phyloP scores from a whole-genome alignment of 2,888 invertebrate species.

The Hypselothyrea guttata region DNA sequence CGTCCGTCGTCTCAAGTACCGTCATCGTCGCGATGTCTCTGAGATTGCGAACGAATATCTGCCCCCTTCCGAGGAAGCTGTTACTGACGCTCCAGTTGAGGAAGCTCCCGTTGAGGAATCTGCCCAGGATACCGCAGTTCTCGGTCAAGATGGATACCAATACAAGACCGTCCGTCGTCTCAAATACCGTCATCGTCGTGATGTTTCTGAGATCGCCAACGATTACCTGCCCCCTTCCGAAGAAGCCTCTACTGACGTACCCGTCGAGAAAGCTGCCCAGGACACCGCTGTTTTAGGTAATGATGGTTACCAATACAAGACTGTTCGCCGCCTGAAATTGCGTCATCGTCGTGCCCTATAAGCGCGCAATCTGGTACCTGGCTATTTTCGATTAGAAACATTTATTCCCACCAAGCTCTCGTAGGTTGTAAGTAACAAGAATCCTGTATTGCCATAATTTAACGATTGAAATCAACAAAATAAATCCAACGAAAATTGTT shows the following conservation, averaged over 20 bases:
- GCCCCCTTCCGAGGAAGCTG: constrained; percentile 49
- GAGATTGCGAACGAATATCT: constrained; percentile 65
- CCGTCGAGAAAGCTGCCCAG: constrained; percentile 44
- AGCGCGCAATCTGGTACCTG: constrained; percentile 43
- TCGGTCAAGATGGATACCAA: constrained; percentile 57
- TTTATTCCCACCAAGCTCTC: constrained; percentile 51
- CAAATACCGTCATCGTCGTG: constrained; percentile 69
- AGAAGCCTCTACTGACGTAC: constrained; percentile 40
- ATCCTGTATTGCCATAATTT: constrained; percentile 67
- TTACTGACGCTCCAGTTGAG: constrained; percentile 35
- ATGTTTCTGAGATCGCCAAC: constrained; percentile 63
- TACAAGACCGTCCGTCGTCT: constrained; percentile 74
- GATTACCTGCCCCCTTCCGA: constrained; percentile 62
- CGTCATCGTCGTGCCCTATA: constrained; percentile 72
- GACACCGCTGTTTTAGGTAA: constrained; percentile 53
- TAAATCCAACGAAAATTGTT: constrained; percentile 72
- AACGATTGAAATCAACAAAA: constrained; percentile 72
- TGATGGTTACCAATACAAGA: constrained; percentile 72
- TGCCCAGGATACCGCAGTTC: constrained; percentile 40
- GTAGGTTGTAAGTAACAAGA: constrained; percentile 58
- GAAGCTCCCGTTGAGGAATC: constrained; percentile 40
- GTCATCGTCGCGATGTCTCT: constrained; percentile 65
- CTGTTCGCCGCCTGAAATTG: constrained; percentile 69
- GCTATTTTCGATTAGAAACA: constrained; percentile 54
- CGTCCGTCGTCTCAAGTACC: constrained; percentile 64